Conservation (phyloP, 2,797 vertebrate species). For the Nannoperca obscura region DNA sequence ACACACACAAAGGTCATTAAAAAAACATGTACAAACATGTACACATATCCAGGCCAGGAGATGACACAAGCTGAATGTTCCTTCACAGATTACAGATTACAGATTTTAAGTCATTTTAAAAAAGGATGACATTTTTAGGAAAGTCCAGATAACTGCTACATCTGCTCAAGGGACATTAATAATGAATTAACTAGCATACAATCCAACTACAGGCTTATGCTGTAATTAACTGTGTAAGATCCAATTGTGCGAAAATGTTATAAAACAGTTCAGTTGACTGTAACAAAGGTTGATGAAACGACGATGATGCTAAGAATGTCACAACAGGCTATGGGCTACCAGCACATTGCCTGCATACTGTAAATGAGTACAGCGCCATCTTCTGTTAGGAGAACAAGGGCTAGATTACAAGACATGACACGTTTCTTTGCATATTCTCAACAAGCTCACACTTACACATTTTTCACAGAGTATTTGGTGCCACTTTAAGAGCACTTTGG, state of each 20-base stretch:
- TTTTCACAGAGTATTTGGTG: background rate
- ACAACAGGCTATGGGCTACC: background rate
- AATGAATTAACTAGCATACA: background rate
- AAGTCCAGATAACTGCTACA: constrained; percentile 4
- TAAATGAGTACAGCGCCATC: constrained; percentile 24
- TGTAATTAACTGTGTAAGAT: background rate
- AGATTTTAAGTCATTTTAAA: background rate
- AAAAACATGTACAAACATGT: background rate
- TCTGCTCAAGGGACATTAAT: background rate
- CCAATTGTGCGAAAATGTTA: background rate
- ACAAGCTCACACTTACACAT: background rate
- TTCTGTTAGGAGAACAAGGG: constrained; percentile 22
- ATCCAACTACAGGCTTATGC: background rate
- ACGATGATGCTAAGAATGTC: background rate
- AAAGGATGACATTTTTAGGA: background rate
- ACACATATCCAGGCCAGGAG: background rate
- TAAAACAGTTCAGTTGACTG: background rate
- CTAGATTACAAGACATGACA: background rate
- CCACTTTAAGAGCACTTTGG: background rate
- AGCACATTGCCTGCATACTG: background rate
- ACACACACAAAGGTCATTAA: constrained; percentile 1
- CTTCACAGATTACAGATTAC: background rate
- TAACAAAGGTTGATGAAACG: background rate
- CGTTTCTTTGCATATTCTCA: constrained; percentile 4
- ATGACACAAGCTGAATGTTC: background rate